Evolutionary conservation across 2,888 invertebrate genomes (phyloP), one percentile per base, ranked within the genome.

Genomic region (Noctua fimbriata): DNA sequence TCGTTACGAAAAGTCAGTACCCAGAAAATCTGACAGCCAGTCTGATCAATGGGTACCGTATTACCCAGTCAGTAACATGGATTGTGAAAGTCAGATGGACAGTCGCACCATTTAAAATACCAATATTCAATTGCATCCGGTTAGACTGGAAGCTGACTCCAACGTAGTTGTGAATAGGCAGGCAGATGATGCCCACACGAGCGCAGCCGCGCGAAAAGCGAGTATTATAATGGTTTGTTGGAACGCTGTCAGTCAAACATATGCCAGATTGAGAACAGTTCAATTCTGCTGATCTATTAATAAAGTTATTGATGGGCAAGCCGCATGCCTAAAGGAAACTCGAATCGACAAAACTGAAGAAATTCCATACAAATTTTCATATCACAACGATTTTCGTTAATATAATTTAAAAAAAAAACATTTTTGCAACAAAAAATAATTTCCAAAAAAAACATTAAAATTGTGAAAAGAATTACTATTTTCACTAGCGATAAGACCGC

Each of bases 241-340:
- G 65, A 66, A 66, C 36, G 65, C 65, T 66, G 36, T 66, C 36
- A 41, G 36, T 66, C 41, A 66, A 66, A 66, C 66, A 66, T 41
- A 66, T 66, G 66, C 66, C 41, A 66, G 66, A 66, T 66, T 41
- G 36, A 66, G 14, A 66, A 66, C 66, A 41, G 41, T 66, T 66
- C 24, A 66, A 24, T 66, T 66, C 41, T 41, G 41, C 41, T 7
- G 6, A 66, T 41, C 66, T 66, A 66, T 66, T 66, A 41, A 41
- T 66, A 60, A 16, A 28, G 24, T 41, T 66, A 66, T 66, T 41
- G 24, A 24, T 66, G 24, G 24, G 12, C 65, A 36, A 12, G 24
- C 65, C 36, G 36, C 6, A 36, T 24, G 36, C 36, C 21, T 24
- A 2, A 66, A 6, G 24, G 2, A 14, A 41, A 24, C 41, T 66